A percentile compares a stretch with the other conserved stretches of the same genome.
phyloP scores from a whole-genome alignment of 2,888 invertebrate species.

The Sinopyrophorus schimmeli region DNA sequence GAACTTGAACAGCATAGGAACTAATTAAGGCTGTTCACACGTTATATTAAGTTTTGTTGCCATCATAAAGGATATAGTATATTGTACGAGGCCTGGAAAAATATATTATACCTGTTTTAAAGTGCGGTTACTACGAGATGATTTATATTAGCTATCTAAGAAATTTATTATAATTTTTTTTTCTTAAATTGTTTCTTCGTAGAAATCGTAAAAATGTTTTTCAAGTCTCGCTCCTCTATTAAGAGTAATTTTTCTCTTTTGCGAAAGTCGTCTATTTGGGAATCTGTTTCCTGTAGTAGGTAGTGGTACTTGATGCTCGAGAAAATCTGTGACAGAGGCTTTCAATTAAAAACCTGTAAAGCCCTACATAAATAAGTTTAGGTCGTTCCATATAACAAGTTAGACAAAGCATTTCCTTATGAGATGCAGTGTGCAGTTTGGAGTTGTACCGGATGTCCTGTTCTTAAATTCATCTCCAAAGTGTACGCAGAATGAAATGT shows the following conservation, averaged over 20 bases:
- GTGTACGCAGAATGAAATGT: neutral
- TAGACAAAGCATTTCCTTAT: constrained; percentile 37
- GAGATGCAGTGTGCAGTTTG: constrained; percentile 35
- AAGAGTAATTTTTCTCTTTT: no score
- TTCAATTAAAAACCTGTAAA: no score
- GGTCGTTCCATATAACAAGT: constrained; percentile 24
- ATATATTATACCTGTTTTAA: constrained; percentile 30
- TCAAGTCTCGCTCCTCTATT: no score
- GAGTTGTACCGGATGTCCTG: constrained; percentile 43
- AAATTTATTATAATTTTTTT: constrained; percentile 16
- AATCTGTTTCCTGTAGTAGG: no score
- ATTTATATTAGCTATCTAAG: constrained; percentile 22
- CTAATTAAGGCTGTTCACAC: constrained; percentile 39
- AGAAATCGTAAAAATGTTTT: constrained; percentile 12
- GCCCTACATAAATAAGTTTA: no score
- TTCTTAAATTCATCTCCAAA: constrained; percentile 36
- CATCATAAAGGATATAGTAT: constrained; percentile 30
- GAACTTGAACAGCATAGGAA: constrained; percentile 28
- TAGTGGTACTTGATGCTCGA: no score
- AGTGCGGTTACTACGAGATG: constrained; percentile 24
- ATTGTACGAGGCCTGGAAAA: constrained; percentile 31
- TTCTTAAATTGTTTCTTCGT: constrained; percentile 17
- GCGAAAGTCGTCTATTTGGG: no score
- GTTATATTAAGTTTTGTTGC: constrained; percentile 34
- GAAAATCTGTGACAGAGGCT: no score